phyloP scores from a whole-genome alignment of 2,888 invertebrate species.

The Osedax frankpressi region DNA sequence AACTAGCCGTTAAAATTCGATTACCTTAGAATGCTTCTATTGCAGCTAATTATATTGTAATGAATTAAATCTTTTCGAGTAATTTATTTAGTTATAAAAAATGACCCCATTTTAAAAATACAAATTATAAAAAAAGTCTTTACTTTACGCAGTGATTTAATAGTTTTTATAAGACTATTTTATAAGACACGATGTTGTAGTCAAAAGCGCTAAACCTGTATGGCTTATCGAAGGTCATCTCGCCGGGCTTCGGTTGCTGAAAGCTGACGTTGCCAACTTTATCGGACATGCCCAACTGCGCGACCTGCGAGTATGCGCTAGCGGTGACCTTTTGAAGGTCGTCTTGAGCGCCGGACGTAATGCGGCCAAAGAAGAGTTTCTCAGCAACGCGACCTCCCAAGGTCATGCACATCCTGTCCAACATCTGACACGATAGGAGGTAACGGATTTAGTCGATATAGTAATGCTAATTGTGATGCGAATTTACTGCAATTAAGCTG shows the following conservation, averaged over 20 bases:
- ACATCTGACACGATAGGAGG: conserved; percentile 50
- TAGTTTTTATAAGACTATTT: neutral
- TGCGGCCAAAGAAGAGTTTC: conserved; percentile 83
- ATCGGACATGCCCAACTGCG: conserved; percentile 92
- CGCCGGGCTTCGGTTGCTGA: conserved; percentile 81
- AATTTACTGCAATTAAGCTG: too few relatives aligned
- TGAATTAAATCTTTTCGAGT: too few relatives aligned
- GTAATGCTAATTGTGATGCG: too few relatives aligned
- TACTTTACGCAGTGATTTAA: neutral
- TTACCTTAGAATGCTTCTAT: too few relatives aligned
- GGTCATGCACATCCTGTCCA: conserved; percentile 97
- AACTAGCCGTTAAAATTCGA: too few relatives aligned
- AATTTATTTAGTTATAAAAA: too few relatives aligned
- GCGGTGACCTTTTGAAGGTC: conserved; percentile 95
- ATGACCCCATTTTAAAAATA: too few relatives aligned
- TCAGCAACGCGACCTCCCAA: conserved; percentile 94
- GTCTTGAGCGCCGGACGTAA: conserved; percentile 97
- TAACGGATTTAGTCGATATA: neutral
- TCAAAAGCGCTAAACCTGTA: too few relatives aligned
- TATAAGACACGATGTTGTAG: neutral
- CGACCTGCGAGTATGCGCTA: conserved; percentile 87
- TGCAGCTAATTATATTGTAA: too few relatives aligned
- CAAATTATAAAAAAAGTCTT: neutral
- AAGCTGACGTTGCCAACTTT: conserved; percentile 93
- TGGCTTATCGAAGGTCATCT: conserved; percentile 83